Evolutionary conservation across 1,140 invertebrate species (phyloP).

Genomic region (Drosophila baimaii): DNA sequence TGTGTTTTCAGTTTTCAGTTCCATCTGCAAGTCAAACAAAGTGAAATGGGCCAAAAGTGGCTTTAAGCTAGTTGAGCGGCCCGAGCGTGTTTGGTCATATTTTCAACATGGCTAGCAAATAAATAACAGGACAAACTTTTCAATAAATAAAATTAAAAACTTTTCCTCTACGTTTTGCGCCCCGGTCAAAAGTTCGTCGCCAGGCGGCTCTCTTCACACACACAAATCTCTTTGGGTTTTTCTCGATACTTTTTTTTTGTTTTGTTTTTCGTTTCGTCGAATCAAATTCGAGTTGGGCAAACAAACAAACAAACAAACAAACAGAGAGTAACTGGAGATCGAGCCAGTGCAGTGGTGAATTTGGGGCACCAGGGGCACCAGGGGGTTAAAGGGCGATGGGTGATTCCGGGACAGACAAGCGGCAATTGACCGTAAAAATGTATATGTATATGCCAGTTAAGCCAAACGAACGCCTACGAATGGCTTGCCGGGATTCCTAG

Average conservation of each 20-base stretch:
- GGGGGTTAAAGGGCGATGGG: slow-evolving; percentile 7
- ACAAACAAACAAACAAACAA: slow-evolving; percentile 59
- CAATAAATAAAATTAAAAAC: slow-evolving; percentile 83
- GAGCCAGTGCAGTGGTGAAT: slow-evolving; percentile 13
- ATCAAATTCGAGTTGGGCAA: slow-evolving; percentile 75
- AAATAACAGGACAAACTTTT: slow-evolving; percentile 82
- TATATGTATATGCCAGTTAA: slow-evolving; percentile 72
- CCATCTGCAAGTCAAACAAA: slow-evolving; percentile 50
- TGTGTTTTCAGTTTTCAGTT: slow-evolving; percentile 44
- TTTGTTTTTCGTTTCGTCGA: slow-evolving; percentile 43
- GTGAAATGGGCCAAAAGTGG: slow-evolving; percentile 42
- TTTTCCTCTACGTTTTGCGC: slow-evolving; percentile 51
- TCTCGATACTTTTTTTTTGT: slow-evolving; percentile 14
- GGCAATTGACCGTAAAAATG: slow-evolving; percentile 81
- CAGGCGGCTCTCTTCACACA: slow-evolving; percentile 50
- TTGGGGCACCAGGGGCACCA: not conserved
- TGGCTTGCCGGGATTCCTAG: slow-evolving; percentile 11
- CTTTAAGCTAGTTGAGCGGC: slow-evolving; percentile 62
- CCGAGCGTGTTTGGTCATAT: slow-evolving; percentile 66
- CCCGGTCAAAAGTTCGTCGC: slow-evolving; percentile 75
- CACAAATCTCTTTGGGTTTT: slow-evolving; percentile 41
- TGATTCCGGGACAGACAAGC: slow-evolving; percentile 66
- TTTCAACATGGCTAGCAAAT: slow-evolving; percentile 78
- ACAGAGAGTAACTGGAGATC: slow-evolving; percentile 45
- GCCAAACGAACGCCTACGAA: slow-evolving; percentile 53